Conservation (phyloP, 2,797 vertebrate species). For the Enteromius treurensis region DNA sequence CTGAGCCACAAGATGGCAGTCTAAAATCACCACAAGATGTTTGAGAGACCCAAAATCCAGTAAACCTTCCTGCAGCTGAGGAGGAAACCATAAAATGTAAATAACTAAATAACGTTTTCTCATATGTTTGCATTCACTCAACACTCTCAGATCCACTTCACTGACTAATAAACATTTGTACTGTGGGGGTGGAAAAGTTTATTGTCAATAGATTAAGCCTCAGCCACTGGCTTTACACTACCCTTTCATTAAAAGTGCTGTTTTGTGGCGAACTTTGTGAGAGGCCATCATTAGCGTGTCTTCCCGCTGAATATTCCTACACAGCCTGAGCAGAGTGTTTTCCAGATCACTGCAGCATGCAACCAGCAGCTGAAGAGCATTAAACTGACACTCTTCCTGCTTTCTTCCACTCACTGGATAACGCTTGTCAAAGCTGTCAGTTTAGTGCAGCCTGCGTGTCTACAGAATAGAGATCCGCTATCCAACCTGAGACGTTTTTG, state of each 20-base stretch:
- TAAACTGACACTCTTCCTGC: constrained; percentile 12
- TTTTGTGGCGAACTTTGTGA: constrained; percentile 51
- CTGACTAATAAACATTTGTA: constrained; percentile 54
- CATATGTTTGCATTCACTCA: constrained; percentile 56
- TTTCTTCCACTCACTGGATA: constrained; percentile 7
- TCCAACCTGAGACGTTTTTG: background rate
- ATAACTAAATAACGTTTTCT: constrained; percentile 47
- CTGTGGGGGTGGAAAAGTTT: constrained; percentile 59
- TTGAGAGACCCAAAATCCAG: background rate
- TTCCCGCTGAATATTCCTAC: constrained; percentile 51
- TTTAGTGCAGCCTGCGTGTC: background rate
- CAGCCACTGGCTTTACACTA: constrained; percentile 62
- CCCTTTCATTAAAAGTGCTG: constrained; percentile 52
- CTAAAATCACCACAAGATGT: constrained; percentile 33
- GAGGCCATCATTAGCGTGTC: constrained; percentile 62
- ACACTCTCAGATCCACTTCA: constrained; percentile 47
- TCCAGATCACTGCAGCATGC: constrained; percentile 51
- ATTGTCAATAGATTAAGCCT: constrained; percentile 62
- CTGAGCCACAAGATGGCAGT: constrained; percentile 59
- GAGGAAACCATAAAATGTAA: constrained; percentile 47
- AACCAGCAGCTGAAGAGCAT: background rate
- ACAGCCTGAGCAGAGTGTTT: constrained; percentile 60
- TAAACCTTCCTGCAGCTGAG: background rate
- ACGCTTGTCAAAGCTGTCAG: background rate
- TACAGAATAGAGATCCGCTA: background rate